Evolutionary conservation across 2,888 invertebrate species (phyloP), one percentile per base, ranked within the genome.

Genomic region (Sinopyrophorus schimmeli): DNA sequence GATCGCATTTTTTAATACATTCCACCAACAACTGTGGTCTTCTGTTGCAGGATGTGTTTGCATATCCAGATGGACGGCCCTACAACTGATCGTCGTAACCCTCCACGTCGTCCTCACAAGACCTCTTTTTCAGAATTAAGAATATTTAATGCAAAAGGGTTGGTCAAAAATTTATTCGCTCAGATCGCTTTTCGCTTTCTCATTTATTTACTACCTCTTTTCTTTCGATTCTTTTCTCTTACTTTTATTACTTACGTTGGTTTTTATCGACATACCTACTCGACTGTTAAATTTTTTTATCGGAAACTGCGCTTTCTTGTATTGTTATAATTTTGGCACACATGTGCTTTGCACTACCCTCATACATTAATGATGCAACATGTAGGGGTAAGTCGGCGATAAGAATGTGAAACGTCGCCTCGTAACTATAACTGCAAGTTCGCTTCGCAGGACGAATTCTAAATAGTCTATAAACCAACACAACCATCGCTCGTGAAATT

Each of bases 1-100:
- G 6, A n/a, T n/a, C n/a, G n/a, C n/a, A n/a, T n/a, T n/a, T n/a
- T n/a, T n/a, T n/a, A n/a, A n/a, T n/a, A n/a, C n/a, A n/a, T n/a
- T n/a, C 21, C 24, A 27, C 23, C 23, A 34, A 47, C 32, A 40
- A 30, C 18, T 28, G 18, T 14, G 14, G 18, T 38, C 14, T 58
- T 64, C 66, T 70, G 67, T 73, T 73, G 52, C 71, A 73, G 73
- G 71, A 61, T 71, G 69, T 61, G 66, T 68, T 60, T 69, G 70
- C 64, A 68, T 70, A 60, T 64, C 66, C 57, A 67, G 66, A 60
- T 71, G 71, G 71, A 64, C 68, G 54, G 62, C 67, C 48, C 68
- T 68, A 41, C 72, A 72, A 60, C 64, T 72, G 56, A 67, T 68
- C 56, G 66, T 71, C 60, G 68, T 71, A 63, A 68, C 71, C 54